Evolutionary conservation across 2,888 invertebrate species (phyloP), one percentile per base, ranked within the genome.

Genomic region (Bugula neritina): DNA sequence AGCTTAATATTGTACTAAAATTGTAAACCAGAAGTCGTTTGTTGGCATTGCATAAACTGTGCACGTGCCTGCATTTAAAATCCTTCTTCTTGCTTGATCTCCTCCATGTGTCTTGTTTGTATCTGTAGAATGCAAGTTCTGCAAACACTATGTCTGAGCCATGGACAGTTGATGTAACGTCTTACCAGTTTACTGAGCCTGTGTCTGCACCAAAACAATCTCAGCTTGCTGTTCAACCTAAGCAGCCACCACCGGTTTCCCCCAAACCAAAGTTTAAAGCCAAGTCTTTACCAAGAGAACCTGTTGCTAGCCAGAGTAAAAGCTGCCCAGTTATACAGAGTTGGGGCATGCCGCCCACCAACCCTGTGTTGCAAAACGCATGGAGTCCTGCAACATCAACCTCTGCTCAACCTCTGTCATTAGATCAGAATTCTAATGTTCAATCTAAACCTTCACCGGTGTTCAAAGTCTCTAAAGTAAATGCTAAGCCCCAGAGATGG

Each of bases 151-250:
- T 25, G 10, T 5, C 55, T 55, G 70, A 70, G 29, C 70, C 70
- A 10, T 70, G 70, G 70, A 70, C 70, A 3, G 54, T 70, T 31
- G 52, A 70, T 43, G 52, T 70, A 2, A 70, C 70, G 5, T 70
- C 70, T 2, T 70, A 70, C 27, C 25, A 63, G 63, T 63, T 63
- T 63, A 31, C 63, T 31, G 31, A 63, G 2, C 10, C 31, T 63
- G 10, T 13, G 31, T 10, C 29, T 63, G 63, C 31, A 21, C 21
- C 55, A n/a, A 55, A n/a, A 5, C 27, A 63, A 31, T 31, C 63
- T 63, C 63, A 63, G 17, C 31, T 63, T 13, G 3, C 5, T 55
- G 55, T 55, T 55, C 63, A 63, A 13, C 63, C 63, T 13, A 63
- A 63, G 63, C 63, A 63, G 31, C 63, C 63, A 29, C 63, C 63